These are phyloP conservation scores for Trachymyrmex cornetzi DNA, from an alignment of 1,140 invertebrate genomes.

Conservation along the genomic window DNA sequence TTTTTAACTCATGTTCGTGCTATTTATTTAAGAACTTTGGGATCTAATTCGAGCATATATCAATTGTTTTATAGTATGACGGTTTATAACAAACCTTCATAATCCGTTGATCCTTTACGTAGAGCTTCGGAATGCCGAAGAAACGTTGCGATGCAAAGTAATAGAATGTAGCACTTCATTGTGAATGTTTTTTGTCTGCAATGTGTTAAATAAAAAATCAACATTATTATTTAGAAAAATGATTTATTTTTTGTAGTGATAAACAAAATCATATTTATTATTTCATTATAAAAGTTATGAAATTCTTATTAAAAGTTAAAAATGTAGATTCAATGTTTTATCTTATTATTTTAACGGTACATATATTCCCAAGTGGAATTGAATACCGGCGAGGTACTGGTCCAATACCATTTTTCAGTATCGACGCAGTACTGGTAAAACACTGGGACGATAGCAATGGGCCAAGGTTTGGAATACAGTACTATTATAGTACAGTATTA, in stretches of 20 bases:
- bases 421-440: too few species aligned
- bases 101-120: conserved; percentile 59
- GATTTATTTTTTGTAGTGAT: too few species aligned
- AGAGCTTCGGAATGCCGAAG: conserved; percentile 44
- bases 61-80: not conserved
- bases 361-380: too few species aligned
- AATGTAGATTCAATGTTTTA: not conserved
- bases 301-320: conserved; percentile 6
- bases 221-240: not conserved
- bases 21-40: not conserved
- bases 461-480: too few species aligned
- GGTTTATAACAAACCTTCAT: conserved; percentile 72
- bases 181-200: conserved; percentile 44
- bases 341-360: not conserved
- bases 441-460: too few species aligned
- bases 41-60: not conserved
- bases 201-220: conserved; percentile 29
- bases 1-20: not conserved
- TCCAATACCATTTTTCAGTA: too few species aligned
- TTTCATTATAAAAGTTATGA: not conserved
- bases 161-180: conserved; percentile 59
- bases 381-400: too few species aligned
- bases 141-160: conserved; percentile 55
- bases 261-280: conserved; percentile 1
- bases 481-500: too few species aligned